A percentile compares a stretch with the other conserved stretches of the same genome.
Evolutionary conservation across 2,113 vertebrate species (phyloP).

Genomic region (Muscicapa adusta): DNA sequence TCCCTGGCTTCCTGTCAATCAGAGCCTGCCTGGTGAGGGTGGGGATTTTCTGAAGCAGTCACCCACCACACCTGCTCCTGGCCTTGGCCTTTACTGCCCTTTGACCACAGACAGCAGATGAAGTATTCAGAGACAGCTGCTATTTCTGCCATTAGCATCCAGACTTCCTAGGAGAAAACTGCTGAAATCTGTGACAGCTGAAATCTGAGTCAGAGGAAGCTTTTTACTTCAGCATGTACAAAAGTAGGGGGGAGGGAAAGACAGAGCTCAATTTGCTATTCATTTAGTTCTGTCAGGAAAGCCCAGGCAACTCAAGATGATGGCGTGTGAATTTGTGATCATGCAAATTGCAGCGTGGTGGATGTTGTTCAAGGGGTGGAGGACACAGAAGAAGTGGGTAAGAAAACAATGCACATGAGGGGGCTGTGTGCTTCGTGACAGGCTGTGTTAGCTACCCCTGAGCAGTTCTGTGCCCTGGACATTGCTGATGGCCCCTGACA

Average conservation of each 20-base stretch:
- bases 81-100: background rate
- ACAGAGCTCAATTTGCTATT: background rate
- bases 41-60: background rate
- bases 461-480: background rate
- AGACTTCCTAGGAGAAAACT: conserved; percentile 1
- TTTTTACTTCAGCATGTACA: background rate
- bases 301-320: background rate
- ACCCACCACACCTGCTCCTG: background rate
- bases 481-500: background rate
- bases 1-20: background rate
- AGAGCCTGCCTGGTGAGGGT: background rate
- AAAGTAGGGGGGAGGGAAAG: background rate
- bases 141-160: background rate
- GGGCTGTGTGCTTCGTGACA: background rate
- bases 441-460: background rate
- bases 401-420: background rate
- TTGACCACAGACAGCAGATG: background rate
- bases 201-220: conserved; percentile 36
- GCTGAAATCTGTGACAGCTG: conserved; percentile 32
- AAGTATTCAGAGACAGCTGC: conserved; percentile 8
- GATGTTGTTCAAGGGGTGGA: background rate
- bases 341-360: accelerated
- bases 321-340: accelerated
- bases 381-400: background rate
- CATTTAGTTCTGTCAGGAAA: background rate